phyloP scores from a whole-genome alignment of 2,113 vertebrate species.

The Macquaria australasica region DNA sequence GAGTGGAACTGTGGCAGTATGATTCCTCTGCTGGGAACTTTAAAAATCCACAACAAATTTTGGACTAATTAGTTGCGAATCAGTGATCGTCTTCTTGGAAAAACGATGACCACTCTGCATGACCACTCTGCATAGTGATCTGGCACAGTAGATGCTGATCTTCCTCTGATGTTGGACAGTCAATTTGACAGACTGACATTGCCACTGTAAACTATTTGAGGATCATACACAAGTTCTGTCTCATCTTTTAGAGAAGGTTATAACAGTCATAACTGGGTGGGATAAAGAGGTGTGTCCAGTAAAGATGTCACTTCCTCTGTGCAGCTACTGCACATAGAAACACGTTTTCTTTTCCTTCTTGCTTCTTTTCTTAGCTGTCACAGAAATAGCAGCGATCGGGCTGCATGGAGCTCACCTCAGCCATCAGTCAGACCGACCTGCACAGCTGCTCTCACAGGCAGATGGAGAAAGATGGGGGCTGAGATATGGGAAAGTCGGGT shows the following conservation, averaged over 20 bases:
- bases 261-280: neutral
- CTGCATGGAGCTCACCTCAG: slow-evolving; percentile 1
- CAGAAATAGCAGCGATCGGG: slow-evolving; percentile 76
- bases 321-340: slow-evolving; percentile 7
- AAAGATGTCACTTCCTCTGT: slow-evolving; percentile 31
- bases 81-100: neutral
- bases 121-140: neutral
- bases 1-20: too few species aligned
- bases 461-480: slow-evolving; percentile 44
- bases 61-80: too few species aligned
- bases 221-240: neutral
- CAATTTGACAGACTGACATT: too few species aligned
- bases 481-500: slow-evolving; percentile 20
- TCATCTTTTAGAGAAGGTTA: neutral
- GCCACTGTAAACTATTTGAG: neutral
- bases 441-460: slow-evolving; percentile 28
- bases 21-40: too few species aligned
- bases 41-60: too few species aligned
- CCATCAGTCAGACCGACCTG: neutral
- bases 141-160: too few species aligned
- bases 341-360: neutral
- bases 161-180: too few species aligned
- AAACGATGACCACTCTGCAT: neutral
- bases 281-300: slow-evolving; percentile 16
- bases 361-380: slow-evolving; percentile 51